phyloP scores from a whole-genome alignment of 2,888 invertebrate genomes.

The Conistra vaccinii region DNA sequence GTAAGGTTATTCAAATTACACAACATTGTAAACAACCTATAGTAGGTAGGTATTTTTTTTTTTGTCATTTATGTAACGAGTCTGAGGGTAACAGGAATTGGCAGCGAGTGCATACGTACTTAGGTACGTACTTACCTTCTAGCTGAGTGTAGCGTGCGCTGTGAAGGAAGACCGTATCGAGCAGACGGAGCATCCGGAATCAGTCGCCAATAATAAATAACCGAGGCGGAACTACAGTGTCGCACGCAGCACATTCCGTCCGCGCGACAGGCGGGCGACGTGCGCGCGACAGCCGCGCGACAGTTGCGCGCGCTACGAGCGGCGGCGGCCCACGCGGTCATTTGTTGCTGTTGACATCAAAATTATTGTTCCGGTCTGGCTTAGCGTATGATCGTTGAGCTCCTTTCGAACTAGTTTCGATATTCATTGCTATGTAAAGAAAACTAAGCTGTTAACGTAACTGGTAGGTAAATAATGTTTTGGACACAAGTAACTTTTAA shows the following conservation, averaged over 20 bases:
- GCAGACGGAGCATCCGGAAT: slow-evolving; percentile 37
- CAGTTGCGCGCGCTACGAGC: slow-evolving; percentile 40
- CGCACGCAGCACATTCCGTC: slow-evolving; percentile 58
- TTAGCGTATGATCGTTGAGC: slow-evolving; percentile 22
- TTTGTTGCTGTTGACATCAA: slow-evolving; percentile 65
- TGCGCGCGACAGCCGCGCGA: slow-evolving; percentile 39
- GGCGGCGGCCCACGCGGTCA: slow-evolving; percentile 49
- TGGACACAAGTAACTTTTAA: not conserved
- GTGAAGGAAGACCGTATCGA: slow-evolving; percentile 34
- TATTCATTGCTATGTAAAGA: slow-evolving; percentile 18
- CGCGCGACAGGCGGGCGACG: slow-evolving; percentile 45
- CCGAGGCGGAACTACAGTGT: slow-evolving; percentile 66
- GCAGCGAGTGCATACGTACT: not conserved
- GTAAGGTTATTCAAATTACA: not conserved
- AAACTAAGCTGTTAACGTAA: slow-evolving; percentile 7
- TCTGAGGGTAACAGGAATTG: slow-evolving; percentile 9
- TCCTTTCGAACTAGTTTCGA: slow-evolving; percentile 40
- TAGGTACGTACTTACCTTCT: not conserved
- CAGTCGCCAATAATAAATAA: slow-evolving; percentile 63
- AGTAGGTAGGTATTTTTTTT: too few relatives aligned
- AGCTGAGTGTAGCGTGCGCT: not conserved
- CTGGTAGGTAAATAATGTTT: not conserved
- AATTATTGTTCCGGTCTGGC: slow-evolving; percentile 66
- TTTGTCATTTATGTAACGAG: slow-evolving; percentile 1
- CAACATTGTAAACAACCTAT: not conserved